Evolutionary conservation across 1,140 invertebrate species (phyloP).

Genomic region (Solen grandis): DNA sequence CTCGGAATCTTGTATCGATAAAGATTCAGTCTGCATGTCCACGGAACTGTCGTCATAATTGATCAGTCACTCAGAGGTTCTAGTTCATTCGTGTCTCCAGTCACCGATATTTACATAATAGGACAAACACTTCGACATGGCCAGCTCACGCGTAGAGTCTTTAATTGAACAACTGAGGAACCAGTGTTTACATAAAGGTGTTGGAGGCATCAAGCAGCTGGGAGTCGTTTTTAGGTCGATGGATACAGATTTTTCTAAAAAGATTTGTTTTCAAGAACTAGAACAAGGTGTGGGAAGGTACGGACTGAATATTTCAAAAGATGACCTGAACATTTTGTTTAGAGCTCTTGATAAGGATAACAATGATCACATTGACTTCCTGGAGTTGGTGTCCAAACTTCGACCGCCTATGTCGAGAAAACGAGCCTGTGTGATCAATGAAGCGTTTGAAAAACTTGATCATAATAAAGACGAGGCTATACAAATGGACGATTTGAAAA

Average conservation of each 20-base stretch:
- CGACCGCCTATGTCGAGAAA: constrained; percentile 90
- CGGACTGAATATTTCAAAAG: constrained; percentile 57
- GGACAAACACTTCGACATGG: too few relatives aligned
- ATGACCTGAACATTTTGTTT: constrained; percentile 70
- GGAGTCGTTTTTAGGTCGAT: constrained; percentile 58
- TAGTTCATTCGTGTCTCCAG: too few relatives aligned
- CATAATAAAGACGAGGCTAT: constrained; percentile 92
- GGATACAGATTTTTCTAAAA: constrained; percentile 58
- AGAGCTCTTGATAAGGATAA: constrained; percentile 68
- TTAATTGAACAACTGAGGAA: constrained; percentile 16
- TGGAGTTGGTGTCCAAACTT: constrained; percentile 71
- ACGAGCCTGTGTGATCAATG: constrained; percentile 88
- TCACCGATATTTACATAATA: too few relatives aligned
- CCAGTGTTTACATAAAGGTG: constrained; percentile 12
- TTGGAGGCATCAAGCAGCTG: constrained; percentile 55
- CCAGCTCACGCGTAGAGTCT: too few relatives aligned
- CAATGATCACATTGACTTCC: constrained; percentile 71
- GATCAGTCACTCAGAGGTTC: too few relatives aligned
- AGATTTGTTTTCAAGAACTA: constrained; percentile 47
- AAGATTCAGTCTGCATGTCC: too few relatives aligned
- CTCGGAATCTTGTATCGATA: too few relatives aligned
- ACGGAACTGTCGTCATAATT: too few relatives aligned
- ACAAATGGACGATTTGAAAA: constrained; percentile 90
- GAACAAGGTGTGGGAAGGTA: constrained; percentile 64
- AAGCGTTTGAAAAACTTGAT: constrained; percentile 94